Conservation (phyloP, 2,797 vertebrate species). For the Anolis apletophallus region DNA sequence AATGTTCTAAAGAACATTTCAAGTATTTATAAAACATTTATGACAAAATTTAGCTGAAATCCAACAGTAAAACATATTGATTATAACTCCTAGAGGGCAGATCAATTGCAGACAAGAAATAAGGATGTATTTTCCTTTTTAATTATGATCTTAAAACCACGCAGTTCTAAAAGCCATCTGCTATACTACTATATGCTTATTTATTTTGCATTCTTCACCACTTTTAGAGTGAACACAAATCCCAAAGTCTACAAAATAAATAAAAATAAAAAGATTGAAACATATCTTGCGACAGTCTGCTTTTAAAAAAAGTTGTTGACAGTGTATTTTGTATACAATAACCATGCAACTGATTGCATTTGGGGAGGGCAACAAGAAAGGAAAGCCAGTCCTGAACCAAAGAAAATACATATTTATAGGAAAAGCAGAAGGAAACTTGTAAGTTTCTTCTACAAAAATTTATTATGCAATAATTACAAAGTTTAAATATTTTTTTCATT, state of each 20-base stretch:
- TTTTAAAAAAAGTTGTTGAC: conserved; percentile 45
- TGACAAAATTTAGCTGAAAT: conserved; percentile 49
- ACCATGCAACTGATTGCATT: conserved; percentile 56
- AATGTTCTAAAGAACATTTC: conserved; percentile 46
- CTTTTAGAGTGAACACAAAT: conserved; percentile 42
- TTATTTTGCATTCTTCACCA: conserved; percentile 33
- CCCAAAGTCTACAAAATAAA: conserved; percentile 46
- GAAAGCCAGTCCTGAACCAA: conserved; percentile 61
- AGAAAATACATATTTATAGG: conserved; percentile 65
- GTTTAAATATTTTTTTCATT: conserved; percentile 87
- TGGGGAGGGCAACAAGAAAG: neutral
- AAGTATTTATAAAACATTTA: conserved; percentile 44
- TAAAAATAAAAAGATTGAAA: conserved; percentile 40
- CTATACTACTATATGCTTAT: conserved; percentile 7
- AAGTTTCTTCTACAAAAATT: conserved; percentile 92
- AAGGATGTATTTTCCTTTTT: conserved; percentile 27
- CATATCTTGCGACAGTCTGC: conserved; percentile 26
- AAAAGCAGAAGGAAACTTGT: conserved; percentile 72
- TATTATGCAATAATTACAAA: conserved; percentile 93
- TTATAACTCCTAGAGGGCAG: conserved; percentile 33
- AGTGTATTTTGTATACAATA: conserved; percentile 58
- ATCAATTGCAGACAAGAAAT: conserved; percentile 28
- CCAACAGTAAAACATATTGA: conserved; percentile 22
- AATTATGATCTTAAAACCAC: neutral
- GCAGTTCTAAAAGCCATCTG: conserved; percentile 34